These are phyloP conservation scores for Muscicapa comitata DNA, from an alignment of 2,797 vertebrate genomes.

Conservation along the genomic window DNA sequence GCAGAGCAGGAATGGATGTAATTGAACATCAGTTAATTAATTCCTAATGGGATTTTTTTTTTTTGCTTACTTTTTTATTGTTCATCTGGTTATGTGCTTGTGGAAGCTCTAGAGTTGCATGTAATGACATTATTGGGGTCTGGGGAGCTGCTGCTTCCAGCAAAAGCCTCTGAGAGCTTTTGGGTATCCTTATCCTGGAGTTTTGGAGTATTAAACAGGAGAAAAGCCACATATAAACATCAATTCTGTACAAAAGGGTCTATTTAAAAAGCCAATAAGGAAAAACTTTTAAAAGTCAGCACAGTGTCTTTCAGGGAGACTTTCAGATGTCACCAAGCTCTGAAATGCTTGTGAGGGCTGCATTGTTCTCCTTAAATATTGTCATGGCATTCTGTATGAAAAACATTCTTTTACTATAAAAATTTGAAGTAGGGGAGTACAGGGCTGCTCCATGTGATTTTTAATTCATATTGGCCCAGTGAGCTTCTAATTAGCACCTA, in stretches of 20 bases:
- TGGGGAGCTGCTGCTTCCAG: not conserved
- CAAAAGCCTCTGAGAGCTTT: not conserved
- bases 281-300: not conserved
- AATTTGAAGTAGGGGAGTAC: not conserved
- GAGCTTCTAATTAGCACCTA: not conserved
- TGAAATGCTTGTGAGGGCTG: not conserved
- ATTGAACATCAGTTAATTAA: conserved; percentile 33
- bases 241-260: not conserved
- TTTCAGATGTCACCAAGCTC: not conserved
- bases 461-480: not conserved
- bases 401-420: not conserved
- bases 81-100: conserved; percentile 9
- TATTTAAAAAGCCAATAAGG: not conserved
- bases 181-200: not conserved
- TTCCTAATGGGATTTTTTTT: conserved; percentile 14
- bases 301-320: not conserved
- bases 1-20: not conserved
- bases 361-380: not conserved
- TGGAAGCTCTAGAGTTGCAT: not conserved
- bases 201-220: not conserved
- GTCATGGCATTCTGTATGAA: too few species aligned
- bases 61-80: not conserved
- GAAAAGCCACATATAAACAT: not conserved
- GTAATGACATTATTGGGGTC: conserved; percentile 28
- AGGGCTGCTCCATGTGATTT: not conserved